phyloP scores from a whole-genome alignment of 30 jellyfish, hydroid and myxozoan genomes.

The Hydractinia symbiolongicarpus region DNA sequence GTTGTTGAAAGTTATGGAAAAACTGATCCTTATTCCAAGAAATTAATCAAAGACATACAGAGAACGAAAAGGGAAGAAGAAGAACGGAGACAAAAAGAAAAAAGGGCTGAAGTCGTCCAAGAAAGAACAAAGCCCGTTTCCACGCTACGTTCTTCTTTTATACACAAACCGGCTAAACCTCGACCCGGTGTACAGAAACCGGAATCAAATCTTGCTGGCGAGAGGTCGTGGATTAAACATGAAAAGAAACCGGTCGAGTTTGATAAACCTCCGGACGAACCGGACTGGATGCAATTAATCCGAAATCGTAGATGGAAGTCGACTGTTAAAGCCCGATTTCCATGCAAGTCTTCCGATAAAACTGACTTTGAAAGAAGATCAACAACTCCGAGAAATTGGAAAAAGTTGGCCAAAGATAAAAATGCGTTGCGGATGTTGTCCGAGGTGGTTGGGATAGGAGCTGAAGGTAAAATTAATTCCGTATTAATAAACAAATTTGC shows the following conservation, averaged over 20 bases:
- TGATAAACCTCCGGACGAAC: slow-evolving; percentile 87
- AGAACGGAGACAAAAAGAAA: slow-evolving; percentile 36
- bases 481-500: too few relatives aligned
- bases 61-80: slow-evolving; percentile 51
- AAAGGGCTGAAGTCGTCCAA: slow-evolving; percentile 58
- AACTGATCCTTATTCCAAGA: slow-evolving; percentile 61
- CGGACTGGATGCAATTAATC: slow-evolving; percentile 75
- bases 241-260: slow-evolving; percentile 69
- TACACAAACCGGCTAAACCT: slow-evolving; percentile 42
- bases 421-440: slow-evolving; percentile 68
- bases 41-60: slow-evolving; percentile 45
- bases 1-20: slow-evolving; percentile 91
- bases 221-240: slow-evolving; percentile 79
- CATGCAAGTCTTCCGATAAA: slow-evolving; percentile 67
- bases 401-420: slow-evolving; percentile 67
- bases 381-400: slow-evolving; percentile 96
- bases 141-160: slow-evolving; percentile 50
- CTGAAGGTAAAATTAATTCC: slow-evolving; percentile 50
- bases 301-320: slow-evolving; percentile 95
- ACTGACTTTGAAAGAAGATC: slow-evolving; percentile 90
- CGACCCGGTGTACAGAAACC: slow-evolving; percentile 74
- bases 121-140: slow-evolving; percentile 76
- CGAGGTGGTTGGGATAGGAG: slow-evolving; percentile 90
- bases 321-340: slow-evolving; percentile 86
- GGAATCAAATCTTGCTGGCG: slow-evolving; percentile 45